Base-by-base conservation (phyloP, 2,113 vertebrate species). In the Ardeotis arabs region DNA sequence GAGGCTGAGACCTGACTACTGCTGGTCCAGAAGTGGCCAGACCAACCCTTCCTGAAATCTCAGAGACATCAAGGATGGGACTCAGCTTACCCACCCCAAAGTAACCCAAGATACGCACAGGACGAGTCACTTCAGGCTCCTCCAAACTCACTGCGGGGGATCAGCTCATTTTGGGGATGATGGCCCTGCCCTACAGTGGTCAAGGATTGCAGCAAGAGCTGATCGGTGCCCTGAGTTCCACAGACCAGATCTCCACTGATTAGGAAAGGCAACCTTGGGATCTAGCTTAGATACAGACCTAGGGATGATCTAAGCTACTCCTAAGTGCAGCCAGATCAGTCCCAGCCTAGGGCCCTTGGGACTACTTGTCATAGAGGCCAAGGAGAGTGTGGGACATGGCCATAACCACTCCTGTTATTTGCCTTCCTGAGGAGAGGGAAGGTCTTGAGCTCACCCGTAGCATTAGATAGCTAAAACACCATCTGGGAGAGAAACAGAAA, bases 41-140 rank as follows among this genome's bases (percentile, higher is more conserved):
- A 70, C 6, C n/a, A 82, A 5, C 52, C n/a, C 75, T 58, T n/a
- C 17, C 35, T 7, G 28, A 66, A 21, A 14, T 28, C 16, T 41
- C n/a, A 60, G 45, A 79, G 37, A 69, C 2, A 4, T 35, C 2
- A 3, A 59, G 9, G 19, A 17, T 7, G 29, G 66, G 12, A 37
- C 39, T n/a, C 56, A 70, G 47, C n/a, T 55, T 70, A 18, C 4
- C 29, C 12, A 52, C 7, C 44, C 63, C 37, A n/a, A 70, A 35
- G 14, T 6, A 44, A 73, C 5, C 52, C 25, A 15, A 60, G 9
- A 31, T 18, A 75, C 0, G 0, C 18, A 27, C 0, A 55, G 35
- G 12, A 74, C 29, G 15, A 45, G 16, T 9, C 68, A 14, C 24
- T 82, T 4, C 7, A 12, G 55, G 56, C 24, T 81, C 31, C 47